phyloP scores from a whole-genome alignment of 2,797 vertebrate genomes.

The Danio jaintianensis region DNA sequence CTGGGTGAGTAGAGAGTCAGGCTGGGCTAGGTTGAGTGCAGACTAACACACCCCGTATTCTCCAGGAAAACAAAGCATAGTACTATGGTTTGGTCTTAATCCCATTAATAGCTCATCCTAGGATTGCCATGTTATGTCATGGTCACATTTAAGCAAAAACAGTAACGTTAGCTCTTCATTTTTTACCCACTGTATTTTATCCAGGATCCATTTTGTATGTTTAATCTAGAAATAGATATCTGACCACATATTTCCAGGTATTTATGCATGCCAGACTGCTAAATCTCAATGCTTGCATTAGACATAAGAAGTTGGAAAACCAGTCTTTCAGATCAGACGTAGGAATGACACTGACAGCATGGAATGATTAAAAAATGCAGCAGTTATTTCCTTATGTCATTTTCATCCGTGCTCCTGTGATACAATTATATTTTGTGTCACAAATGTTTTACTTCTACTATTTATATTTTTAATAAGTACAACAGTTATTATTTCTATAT shows the following conservation, averaged over 20 bases:
- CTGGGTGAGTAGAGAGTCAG: constrained; percentile 83
- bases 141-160: not conserved
- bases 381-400: not conserved
- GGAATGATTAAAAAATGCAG: not conserved
- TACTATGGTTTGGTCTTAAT: not conserved
- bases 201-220: not conserved
- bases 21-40: constrained; percentile 5
- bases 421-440: not conserved
- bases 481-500: not conserved
- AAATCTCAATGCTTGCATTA: not conserved
- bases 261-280: not conserved
- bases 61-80: not conserved
- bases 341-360: not conserved
- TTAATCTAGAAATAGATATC: not conserved
- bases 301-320: not conserved
- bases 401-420: not conserved
- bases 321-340: not conserved
- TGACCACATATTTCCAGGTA: not conserved
- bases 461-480: not conserved
- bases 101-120: constrained; percentile 37
- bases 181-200: not conserved
- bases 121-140: not conserved
- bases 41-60: not conserved
- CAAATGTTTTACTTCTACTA: not conserved
- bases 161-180: not conserved